Evolutionary conservation across 2,888 invertebrate genomes (phyloP), one percentile per base, ranked within the genome.

Genomic region (Periphyllus acericola): DNA sequence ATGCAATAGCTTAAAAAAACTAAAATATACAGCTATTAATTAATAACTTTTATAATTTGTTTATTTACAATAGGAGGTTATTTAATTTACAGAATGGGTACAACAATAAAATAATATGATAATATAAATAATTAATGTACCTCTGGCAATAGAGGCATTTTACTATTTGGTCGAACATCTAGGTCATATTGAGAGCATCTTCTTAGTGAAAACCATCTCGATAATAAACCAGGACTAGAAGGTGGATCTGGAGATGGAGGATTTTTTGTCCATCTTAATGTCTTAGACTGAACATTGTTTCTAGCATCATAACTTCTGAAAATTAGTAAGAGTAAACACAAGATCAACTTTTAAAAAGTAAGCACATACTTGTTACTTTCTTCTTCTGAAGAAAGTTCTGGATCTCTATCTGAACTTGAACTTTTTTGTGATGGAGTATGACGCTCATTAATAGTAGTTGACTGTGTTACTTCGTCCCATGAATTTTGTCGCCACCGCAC

Each of bases 151-250:
- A 95, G 94, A 66, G 96, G 96, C 96, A 96, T 96, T 92, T 96
- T 94, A 32, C 60, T 87, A 89, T 92, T 91, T 89, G 92, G 92
- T 71, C 92, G 92, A 89, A 92, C 90, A 89, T 92, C 94, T 89
- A 95, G 94, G 91, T 96, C 96, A 92, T 96, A 96, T 91, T 96
- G 96, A n/a, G 95, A 95, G 75, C 96, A 95, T 89, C 96, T 93
- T 72, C 97, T 93, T 90, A 97, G 96, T 91, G 96, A 97, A 93
- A 97, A 97, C 96, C 97, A 97, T 90, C 97, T 93, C 60, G 96
- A 95, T 80, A 97, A 93, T 89, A 96, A 93, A 89, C 96, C 96
- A 81, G 92, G 91, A 74, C 91, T 91, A 90, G 95, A 94, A 80
- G 95, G 93, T 90, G 95, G 94, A 91, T 92, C 92, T 89, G 92